These are phyloP conservation scores for Hylaea fasciaria DNA, from an alignment of 2,888 invertebrate genomes.

Conservation along the genomic window DNA sequence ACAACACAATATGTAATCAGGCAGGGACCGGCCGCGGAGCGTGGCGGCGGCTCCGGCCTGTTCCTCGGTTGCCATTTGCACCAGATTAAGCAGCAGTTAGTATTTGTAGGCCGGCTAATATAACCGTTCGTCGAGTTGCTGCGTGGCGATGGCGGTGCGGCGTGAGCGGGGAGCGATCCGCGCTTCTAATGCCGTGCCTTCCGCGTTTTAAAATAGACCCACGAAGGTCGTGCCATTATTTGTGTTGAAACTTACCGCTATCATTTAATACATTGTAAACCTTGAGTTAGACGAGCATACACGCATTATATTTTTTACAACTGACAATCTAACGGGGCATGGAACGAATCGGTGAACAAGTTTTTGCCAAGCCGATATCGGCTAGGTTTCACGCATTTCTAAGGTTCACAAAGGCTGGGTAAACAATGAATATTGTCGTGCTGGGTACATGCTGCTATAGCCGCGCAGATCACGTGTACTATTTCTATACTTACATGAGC, in stretches of 20 bases:
- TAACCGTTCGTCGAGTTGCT: conserved; percentile 68
- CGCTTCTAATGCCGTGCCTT: conserved; percentile 74
- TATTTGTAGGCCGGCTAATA: conserved; percentile 51
- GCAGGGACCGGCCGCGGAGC: conserved; percentile 38
- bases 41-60: conserved; percentile 47
- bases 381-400: conserved; percentile 38
- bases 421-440: conserved; percentile 50
- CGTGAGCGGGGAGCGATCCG: conserved; percentile 60
- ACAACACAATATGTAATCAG: conserved; percentile 31
- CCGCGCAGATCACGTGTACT: conserved; percentile 63
- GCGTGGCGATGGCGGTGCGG: conserved; percentile 21
- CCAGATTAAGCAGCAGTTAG: conserved; percentile 18
- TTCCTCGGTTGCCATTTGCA: conserved; percentile 59
- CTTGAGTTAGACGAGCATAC: conserved; percentile 55
- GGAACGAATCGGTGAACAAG: conserved; percentile 43
- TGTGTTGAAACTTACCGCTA: conserved; percentile 60
- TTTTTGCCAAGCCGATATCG: conserved; percentile 38
- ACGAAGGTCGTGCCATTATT: conserved; percentile 77
- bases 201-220: conserved; percentile 81
- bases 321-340: conserved; percentile 50
- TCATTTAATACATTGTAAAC: conserved; percentile 61
- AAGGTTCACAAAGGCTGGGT: conserved; percentile 56
- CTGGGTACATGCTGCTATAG: conserved; percentile 40
- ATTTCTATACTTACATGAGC: conserved; percentile 62
- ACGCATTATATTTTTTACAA: conserved; percentile 44